Evolutionary conservation across 2,888 invertebrate species (phyloP), one percentile per base, ranked within the genome.

Genomic region (Protodeltote pygarga): DNA sequence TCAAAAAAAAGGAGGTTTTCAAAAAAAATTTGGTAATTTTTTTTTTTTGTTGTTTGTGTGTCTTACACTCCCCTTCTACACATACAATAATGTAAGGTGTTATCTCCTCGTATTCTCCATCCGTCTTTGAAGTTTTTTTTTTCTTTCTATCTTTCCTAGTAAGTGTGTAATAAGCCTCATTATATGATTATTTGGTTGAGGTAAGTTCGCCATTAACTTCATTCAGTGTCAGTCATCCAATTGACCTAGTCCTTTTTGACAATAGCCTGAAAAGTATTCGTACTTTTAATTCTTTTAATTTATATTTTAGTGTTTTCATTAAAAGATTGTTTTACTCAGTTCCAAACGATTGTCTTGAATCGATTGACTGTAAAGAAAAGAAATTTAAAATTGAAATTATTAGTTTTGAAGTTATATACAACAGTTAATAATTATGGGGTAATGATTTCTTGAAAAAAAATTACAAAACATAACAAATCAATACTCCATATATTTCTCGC

Each of bases 181-280:
- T 70, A 65, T 57, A 29, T 75, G 65, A 31, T 44, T 71, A 65
- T 60, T 52, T 69, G 61, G 66, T 53, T 74, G 73, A 71, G 71
- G 72, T 80, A 72, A 71, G 66, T 57, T 62, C 67, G 71, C 74
- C 73, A 67, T 71, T 49, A 60, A 47, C 64, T 77, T 73, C 79
- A 75, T 52, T 79, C 81, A 77, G 71, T 77, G 73, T 66, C 73
- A 52, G 51, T 59, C 73, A 80, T 71, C 77, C 79, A 81, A 75
- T 69, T 54, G 69, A 65, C 69, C 79, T 85, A 87, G 76, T 88
- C 88, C 85, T 88, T 88, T 85, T 87, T 89, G 82, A 79, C 79
- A 78, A 79, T 80, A 71, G 84, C 82, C 89, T 89, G 89, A 73
- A 89, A 89, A 81, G 71, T 77, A 80, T 83, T 82, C 69, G 79